Evolutionary conservation across 2,888 invertebrate genomes (phyloP), one percentile per base, ranked within the genome.

Genomic region (Stomorhina lunata): DNA sequence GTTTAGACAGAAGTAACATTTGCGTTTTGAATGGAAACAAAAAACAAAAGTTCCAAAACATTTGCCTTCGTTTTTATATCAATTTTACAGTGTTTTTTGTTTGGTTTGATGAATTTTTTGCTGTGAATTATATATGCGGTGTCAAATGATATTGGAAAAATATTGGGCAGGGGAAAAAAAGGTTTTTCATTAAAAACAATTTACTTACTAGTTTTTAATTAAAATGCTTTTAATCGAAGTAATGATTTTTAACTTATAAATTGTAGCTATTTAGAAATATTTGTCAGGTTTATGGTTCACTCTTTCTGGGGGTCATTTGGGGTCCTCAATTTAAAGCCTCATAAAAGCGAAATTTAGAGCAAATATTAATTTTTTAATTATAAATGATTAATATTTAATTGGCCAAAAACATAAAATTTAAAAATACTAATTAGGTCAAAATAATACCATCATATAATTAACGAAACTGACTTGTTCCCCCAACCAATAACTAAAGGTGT

Each of bases 21-120:
- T 82, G 81, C 63, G 78, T 82, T 82, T 82, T 65, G 71, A 45
- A 4, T 15, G n/a, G 66, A 57, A 78, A n/a, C 37, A 12, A 34
- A 40, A 6, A 57, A 48, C 59, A 61, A 40, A 80, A 59, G 27
- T 15, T 55, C 17, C 25, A n/a, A 57, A 34, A 57, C 55, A 69
- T 75, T 75, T 75, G 57, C 37, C 43, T 63, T 72, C 55, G 25
- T 63, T 61, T 72, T 57, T 20, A 61, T 53, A 61, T 37, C 32
- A 69, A 61, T 22, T 55, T 78, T 80, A 40, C 72, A 57, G 59
- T n/a, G 50, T 68, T 73, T 80, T 61, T 17, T 32, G 50, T 66
- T 61, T 25, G 32, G 29, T 76, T 71, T 27, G 20, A 66, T n/a
- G 27, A 65, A 50, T 81, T 69, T 50, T 65, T 59, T 78, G 75